These are phyloP conservation scores for Astyanax mexicanus DNA, from an alignment of 2,797 vertebrate species.

Conservation along the genomic window DNA sequence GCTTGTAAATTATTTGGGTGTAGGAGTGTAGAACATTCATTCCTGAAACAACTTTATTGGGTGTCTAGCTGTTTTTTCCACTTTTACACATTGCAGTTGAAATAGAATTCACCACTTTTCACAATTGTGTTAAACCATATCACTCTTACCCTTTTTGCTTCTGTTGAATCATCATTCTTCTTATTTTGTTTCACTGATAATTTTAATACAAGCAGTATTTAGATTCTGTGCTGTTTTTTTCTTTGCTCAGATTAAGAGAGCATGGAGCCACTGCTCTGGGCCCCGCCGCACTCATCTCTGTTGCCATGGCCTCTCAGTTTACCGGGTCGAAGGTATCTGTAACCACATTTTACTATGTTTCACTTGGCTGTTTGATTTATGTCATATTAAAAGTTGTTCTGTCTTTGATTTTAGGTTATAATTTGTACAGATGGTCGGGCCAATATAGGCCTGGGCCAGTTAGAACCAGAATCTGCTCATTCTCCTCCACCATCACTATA, in stretches of 20 bases:
- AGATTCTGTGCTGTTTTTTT: background rate
- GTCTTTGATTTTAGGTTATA: slow-evolving; percentile 73
- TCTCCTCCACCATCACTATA: slow-evolving; percentile 48
- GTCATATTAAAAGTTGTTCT: background rate
- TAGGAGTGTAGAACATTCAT: too few species aligned
- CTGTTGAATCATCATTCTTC: too few species aligned
- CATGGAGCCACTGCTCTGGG: slow-evolving; percentile 80
- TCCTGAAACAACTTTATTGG: too few species aligned
- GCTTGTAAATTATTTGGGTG: too few species aligned
- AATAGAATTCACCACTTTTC: too few species aligned
- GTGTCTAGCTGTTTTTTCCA: too few species aligned
- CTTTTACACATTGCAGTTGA: too few species aligned
- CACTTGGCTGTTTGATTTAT: slow-evolving; percentile 7
- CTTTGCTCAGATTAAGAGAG: slow-evolving; percentile 71
- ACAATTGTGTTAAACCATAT: too few species aligned
- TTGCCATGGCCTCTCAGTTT: slow-evolving; percentile 80
- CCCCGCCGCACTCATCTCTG: slow-evolving; percentile 77
- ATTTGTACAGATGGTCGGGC: slow-evolving; percentile 82
- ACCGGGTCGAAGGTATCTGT: slow-evolving; percentile 76
- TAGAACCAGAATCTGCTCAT: slow-evolving; percentile 64
- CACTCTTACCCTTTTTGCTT: too few species aligned
- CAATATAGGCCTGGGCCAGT: slow-evolving; percentile 80
- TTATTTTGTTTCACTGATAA: too few species aligned
- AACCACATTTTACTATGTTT: background rate
- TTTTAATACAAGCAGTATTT: too few species aligned